Percentiles rank a stretch among this genome's conserved stretches.
Conservation (phyloP, 2,888 invertebrate species). For the Eumerus sabulonum region DNA sequence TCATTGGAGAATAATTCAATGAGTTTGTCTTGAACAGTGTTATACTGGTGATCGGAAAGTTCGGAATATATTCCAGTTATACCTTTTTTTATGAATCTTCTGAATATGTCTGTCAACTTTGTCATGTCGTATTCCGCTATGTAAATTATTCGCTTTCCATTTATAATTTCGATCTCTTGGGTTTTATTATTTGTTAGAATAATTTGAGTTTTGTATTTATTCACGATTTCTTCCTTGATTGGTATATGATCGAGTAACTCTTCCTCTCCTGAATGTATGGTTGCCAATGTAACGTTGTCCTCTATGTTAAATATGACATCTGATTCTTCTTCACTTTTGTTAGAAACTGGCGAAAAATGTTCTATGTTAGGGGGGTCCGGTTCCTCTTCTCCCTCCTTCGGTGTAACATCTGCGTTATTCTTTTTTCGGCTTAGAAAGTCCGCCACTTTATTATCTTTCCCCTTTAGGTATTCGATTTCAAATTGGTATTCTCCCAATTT, state of each 20-base stretch:
- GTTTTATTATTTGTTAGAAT: too few species aligned
- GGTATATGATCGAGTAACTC: slow-evolving; percentile 14
- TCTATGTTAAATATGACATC: slow-evolving; percentile 14
- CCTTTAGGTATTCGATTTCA: too few species aligned
- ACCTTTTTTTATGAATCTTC: too few species aligned
- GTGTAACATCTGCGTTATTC: too few species aligned
- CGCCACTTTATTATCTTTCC: neutral
- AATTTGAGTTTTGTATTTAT: slow-evolving; percentile 11
- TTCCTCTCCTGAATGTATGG: slow-evolving; percentile 20
- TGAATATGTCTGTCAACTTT: too few species aligned
- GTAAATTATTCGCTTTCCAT: slow-evolving; percentile 57
- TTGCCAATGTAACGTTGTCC: neutral
- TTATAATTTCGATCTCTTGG: slow-evolving; percentile 26
- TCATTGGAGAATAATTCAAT: too few species aligned
- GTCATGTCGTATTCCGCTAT: too few species aligned
- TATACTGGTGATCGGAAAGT: slow-evolving; percentile 56
- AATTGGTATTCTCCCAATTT: slow-evolving; percentile 11
- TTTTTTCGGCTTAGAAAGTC: too few species aligned
- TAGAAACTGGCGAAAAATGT: too few species aligned
- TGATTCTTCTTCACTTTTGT: too few species aligned
- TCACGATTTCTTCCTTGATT: slow-evolving; percentile 12
- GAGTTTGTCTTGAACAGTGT: slow-evolving; percentile 57
- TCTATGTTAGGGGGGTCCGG: too few species aligned
- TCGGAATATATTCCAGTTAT: slow-evolving; percentile 64
- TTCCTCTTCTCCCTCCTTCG: too few species aligned